These are phyloP conservation scores for Sarcophaga bullata DNA, from an alignment of 1,140 invertebrate genomes.

Conservation along the genomic window DNA sequence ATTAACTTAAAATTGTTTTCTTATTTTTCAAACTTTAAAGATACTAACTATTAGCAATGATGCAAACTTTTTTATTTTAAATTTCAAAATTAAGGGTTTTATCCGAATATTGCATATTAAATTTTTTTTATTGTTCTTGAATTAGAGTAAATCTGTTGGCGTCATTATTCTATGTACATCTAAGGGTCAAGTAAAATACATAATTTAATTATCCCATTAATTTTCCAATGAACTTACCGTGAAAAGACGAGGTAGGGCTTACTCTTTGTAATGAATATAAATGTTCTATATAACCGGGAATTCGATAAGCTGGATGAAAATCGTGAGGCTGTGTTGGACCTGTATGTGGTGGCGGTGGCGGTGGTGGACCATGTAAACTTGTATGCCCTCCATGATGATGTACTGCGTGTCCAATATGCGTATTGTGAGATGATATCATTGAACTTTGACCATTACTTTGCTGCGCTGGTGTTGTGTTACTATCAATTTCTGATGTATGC, in stretches of 20 bases:
- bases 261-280: slow-evolving; percentile 74
- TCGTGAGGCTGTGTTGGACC: slow-evolving; percentile 58
- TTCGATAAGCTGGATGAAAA: slow-evolving; percentile 73
- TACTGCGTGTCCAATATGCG: neutral
- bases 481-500: slow-evolving; percentile 23
- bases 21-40: too few species aligned
- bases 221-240: slow-evolving; percentile 62
- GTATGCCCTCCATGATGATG: slow-evolving; percentile 46
- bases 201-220: neutral
- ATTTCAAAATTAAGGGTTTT: too few species aligned
- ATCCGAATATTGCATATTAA: too few species aligned
- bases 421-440: neutral
- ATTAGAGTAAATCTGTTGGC: too few species aligned
- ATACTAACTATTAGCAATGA: too few species aligned
- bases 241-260: slow-evolving; percentile 68
- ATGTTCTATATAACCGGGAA: slow-evolving; percentile 77
- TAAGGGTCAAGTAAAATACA: too few species aligned
- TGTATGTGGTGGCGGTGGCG: neutral
- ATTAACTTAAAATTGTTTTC: too few species aligned
- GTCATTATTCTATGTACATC: too few species aligned
- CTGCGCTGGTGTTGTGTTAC: neutral
- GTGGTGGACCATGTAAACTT: slow-evolving; percentile 43
- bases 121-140: too few species aligned
- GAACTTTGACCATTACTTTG: slow-evolving; percentile 32
- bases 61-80: too few species aligned